A percentile compares a stretch with the other conserved stretches of the same genome.
Conservation (phyloP, 2,113 vertebrate genomes). For the Microtus montanus region DNA sequence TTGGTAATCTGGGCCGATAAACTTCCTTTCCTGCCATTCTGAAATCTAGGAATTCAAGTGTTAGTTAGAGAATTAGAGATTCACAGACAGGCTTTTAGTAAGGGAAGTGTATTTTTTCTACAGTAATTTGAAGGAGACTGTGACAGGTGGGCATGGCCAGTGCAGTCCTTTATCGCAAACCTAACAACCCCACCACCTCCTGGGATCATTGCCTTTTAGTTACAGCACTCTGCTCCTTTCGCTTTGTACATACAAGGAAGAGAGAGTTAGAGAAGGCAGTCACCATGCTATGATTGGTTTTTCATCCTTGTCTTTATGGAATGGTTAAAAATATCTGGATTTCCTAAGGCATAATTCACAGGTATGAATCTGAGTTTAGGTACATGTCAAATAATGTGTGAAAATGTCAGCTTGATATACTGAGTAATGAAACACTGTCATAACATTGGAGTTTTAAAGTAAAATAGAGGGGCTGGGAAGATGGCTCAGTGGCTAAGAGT, state of each 20-base stretch:
- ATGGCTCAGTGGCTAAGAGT: background rate
- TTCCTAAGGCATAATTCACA: background rate
- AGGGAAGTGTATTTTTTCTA: background rate
- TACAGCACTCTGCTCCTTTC: background rate
- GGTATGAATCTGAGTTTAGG: background rate
- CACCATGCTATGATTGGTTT: background rate
- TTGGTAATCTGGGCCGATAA: background rate
- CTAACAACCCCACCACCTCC: too few relatives aligned
- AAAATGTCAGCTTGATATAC: background rate
- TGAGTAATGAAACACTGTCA: background rate
- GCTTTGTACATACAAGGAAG: background rate
- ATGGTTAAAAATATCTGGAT: slow-evolving; percentile 17
- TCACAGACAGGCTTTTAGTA: background rate
- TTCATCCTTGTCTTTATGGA: background rate
- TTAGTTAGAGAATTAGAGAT: background rate
- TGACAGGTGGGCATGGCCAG: background rate
- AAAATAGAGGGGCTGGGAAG: background rate
- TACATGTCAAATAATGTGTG: background rate
- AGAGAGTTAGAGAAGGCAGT: background rate
- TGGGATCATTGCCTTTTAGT: background rate
- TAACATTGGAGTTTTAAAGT: background rate
- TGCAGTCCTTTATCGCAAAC: background rate
- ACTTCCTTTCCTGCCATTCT: too few relatives aligned
- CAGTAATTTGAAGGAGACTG: background rate
- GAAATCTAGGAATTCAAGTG: background rate